These are phyloP conservation scores for Perdita meconis DNA, from an alignment of 2,888 invertebrate genomes.

Conservation along the genomic window DNA sequence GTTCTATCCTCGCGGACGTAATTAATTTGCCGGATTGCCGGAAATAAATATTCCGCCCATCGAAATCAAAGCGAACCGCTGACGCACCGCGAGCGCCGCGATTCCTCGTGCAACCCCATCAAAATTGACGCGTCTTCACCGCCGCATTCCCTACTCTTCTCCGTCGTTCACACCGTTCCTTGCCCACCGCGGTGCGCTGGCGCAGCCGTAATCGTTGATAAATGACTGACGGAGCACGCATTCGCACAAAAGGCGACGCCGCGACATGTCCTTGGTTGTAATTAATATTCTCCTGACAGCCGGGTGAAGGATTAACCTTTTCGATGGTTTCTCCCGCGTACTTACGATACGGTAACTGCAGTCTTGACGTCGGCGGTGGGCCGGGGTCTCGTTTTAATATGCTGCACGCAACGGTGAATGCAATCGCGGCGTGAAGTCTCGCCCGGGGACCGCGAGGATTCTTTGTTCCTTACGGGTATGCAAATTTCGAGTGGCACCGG, in stretches of 20 bases:
- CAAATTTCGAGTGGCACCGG: neutral
- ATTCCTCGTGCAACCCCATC: neutral
- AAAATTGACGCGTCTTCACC: constrained; percentile 2
- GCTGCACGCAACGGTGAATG: constrained; percentile 3
- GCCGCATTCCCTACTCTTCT: too few species aligned
- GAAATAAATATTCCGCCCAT: neutral
- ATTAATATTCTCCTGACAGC: constrained; percentile 33
- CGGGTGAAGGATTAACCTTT: constrained; percentile 11
- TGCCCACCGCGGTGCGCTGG: too few species aligned
- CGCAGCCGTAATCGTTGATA: constrained; percentile 36
- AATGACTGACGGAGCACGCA: constrained; percentile 23
- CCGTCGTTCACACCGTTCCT: too few species aligned
- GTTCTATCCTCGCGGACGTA: neutral
- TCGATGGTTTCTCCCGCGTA: neutral
- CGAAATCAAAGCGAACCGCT: constrained; percentile 7
- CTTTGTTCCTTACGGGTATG: neutral
- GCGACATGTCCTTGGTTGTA: constrained; percentile 10
- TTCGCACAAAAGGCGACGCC: constrained; percentile 16
- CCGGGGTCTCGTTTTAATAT: constrained; percentile 15
- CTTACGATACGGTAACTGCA: neutral
- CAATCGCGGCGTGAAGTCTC: neutral
- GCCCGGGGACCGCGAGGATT: neutral
- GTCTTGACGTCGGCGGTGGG: neutral
- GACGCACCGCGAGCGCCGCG: neutral
- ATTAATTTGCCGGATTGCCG: neutral